Evolutionary conservation across 2,888 invertebrate genomes (phyloP).

Genomic region (Synanthedon formicaeformis): DNA sequence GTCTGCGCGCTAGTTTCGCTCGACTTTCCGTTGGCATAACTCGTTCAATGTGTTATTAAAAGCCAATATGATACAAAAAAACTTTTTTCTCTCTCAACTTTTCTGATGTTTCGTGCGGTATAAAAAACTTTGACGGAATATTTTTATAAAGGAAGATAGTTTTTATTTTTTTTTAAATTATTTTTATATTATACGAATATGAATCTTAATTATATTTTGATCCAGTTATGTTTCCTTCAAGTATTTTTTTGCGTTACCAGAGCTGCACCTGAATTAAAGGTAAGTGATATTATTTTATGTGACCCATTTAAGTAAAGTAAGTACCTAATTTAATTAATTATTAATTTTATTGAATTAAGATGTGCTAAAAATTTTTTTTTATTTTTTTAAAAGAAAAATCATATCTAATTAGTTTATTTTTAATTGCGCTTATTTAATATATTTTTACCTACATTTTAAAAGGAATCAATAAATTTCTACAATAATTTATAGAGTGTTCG

Average conservation of each 20-base stretch:
- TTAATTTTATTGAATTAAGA: too few species aligned
- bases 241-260: slow-evolving; percentile 39
- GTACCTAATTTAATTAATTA: not conserved
- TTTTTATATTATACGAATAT: slow-evolving; percentile 23
- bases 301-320: too few species aligned
- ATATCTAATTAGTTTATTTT: too few species aligned
- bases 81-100: slow-evolving; percentile 23
- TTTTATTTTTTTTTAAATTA: not conserved
- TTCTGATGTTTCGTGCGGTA: slow-evolving; percentile 40
- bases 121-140: slow-evolving; percentile 9
- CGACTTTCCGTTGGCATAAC: slow-evolving; percentile 21
- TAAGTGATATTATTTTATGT: slow-evolving; percentile 23
- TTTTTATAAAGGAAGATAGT: not conserved
- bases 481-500: too few species aligned
- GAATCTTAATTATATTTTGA: slow-evolving; percentile 47
- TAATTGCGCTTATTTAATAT: too few species aligned
- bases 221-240: slow-evolving; percentile 43
- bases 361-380: too few species aligned
- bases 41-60: slow-evolving; percentile 19
- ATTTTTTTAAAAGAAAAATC: too few species aligned
- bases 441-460: too few species aligned
- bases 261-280: slow-evolving; percentile 48
- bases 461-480: too few species aligned
- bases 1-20: slow-evolving; percentile 31
- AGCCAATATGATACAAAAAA: slow-evolving; percentile 48